Evolutionary conservation across 2,797 vertebrate species (phyloP), one percentile per base, ranked within the genome.

Genomic region (Liparis tanakae): DNA sequence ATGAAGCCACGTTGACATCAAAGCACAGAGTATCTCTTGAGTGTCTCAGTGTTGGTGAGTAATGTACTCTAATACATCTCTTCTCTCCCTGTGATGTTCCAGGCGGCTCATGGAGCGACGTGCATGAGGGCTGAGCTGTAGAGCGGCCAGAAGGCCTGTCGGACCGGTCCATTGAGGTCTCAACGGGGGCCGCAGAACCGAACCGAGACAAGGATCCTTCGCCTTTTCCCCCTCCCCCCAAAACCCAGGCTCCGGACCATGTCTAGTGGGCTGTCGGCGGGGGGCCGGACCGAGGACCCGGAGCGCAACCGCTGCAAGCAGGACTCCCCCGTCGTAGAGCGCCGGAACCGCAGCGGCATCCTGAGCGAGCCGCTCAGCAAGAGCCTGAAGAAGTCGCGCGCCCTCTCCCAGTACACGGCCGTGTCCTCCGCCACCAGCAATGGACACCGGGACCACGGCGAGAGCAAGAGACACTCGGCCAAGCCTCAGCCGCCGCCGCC

Each of bases 351-450:
- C 91, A 97, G 97, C 15, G 97, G 97, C 82, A 98, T 98, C 94
- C 97, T 98, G 94, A 99, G 96, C 3, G 97, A 96, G 93, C 97
- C 97, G 74, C 96, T 99, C 88, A 98, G 96, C 84, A 98, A 97
- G 96, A 98, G 97, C 92, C 95, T 98, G 92, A 98, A 98, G 90
- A 96, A 97, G 88, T 98, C 97, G 56, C 97, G 97, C 33, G 95
- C 97, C n/a, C 96, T 98, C 78, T 98, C 96, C 74, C 97, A 98
- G 94, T 99, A 98, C 75, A 97, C 96, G 62, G 96, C 97, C 18
- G 96, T 96, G 87, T 95, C 95, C 84, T 89, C 93, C 0, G 80
- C 96, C 81, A 94, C 88, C 1, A 83, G 95, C 87, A 96, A 96
- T 72, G 96, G 97, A 96, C 96, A 96, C 90, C 94, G 92, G 67